Conservation (phyloP, 2,888 invertebrate species). For the Sesamia inferens region DNA sequence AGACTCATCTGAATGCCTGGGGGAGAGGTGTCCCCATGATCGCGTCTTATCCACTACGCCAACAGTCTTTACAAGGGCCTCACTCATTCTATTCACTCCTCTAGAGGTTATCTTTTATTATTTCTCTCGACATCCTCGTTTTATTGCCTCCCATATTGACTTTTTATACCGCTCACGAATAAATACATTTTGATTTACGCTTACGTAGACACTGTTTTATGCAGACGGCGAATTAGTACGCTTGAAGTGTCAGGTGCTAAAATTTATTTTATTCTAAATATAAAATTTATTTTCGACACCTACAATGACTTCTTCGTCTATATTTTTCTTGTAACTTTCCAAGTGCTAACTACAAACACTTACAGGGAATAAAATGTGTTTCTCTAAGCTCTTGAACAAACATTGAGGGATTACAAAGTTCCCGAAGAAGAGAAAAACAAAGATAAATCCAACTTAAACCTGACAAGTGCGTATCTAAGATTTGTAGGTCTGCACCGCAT, state of each 20-base stretch:
- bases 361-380: constrained; percentile 69
- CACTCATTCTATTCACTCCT: constrained; percentile 87
- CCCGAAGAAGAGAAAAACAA: constrained; percentile 81
- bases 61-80: constrained; percentile 89
- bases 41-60: constrained; percentile 89
- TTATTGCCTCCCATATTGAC: constrained; percentile 89
- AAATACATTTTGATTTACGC: constrained; percentile 90
- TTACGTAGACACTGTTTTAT: constrained; percentile 81
- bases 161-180: constrained; percentile 88
- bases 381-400: constrained; percentile 83
- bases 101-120: constrained; percentile 89
- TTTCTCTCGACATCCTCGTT: constrained; percentile 86
- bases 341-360: constrained; percentile 64
- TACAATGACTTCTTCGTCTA: background rate
- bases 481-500: constrained; percentile 70
- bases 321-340: constrained; percentile 35
- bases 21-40: constrained; percentile 87
- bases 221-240: constrained; percentile 85
- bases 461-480: constrained; percentile 73
- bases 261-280: constrained; percentile 58
- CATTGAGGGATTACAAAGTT: constrained; percentile 84
- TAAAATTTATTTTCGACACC: constrained; percentile 17
- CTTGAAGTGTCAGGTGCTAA: constrained; percentile 79
- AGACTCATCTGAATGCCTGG: constrained; percentile 73
- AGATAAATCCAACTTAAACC: constrained; percentile 86